Evolutionary conservation across 2,888 invertebrate species (phyloP).

Genomic region (Oscheius sp.): DNA sequence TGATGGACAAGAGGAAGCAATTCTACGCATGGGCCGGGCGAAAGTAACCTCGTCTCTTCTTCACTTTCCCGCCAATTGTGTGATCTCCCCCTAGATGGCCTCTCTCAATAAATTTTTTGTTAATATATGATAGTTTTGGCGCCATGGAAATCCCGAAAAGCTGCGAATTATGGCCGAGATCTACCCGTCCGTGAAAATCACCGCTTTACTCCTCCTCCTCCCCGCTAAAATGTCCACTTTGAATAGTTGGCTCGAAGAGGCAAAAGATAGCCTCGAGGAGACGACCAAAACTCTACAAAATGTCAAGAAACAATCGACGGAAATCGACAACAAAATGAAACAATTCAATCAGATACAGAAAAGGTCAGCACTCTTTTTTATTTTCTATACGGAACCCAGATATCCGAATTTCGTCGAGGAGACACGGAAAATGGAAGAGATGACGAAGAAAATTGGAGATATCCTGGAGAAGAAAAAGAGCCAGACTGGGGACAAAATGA

Average conservation of each 20-base stretch:
- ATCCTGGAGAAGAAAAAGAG: not conserved
- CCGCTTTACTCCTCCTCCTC: not conserved
- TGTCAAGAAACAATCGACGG: not conserved
- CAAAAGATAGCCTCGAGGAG: conserved; percentile 2
- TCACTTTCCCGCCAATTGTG: not conserved
- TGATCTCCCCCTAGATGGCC: not conserved
- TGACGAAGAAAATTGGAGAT: not conserved
- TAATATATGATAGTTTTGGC: not conserved
- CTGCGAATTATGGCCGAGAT: conserved; percentile 1
- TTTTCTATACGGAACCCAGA: not conserved
- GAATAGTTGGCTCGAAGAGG: not conserved
- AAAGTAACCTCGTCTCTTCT: conserved; percentile 2
- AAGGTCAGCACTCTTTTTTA: not conserved
- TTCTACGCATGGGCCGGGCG: conserved; percentile 42
- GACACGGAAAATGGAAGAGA: not conserved
- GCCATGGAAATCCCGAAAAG: not conserved
- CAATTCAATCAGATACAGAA: not conserved
- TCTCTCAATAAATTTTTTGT: not conserved
- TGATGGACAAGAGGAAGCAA: conserved; percentile 37
- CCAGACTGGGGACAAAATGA: not conserved
- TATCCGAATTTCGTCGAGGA: conserved; percentile 21
- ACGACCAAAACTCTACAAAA: conserved; percentile 1
- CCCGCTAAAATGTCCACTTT: conserved; percentile 18
- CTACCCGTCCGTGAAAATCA: conserved; percentile 13
- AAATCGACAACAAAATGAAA: conserved; percentile 12